Percentiles rank a stretch among this genome's conserved stretches.
phyloP scores from a whole-genome alignment of 2,797 vertebrate species.

The Xiphophorus birchmanni region DNA sequence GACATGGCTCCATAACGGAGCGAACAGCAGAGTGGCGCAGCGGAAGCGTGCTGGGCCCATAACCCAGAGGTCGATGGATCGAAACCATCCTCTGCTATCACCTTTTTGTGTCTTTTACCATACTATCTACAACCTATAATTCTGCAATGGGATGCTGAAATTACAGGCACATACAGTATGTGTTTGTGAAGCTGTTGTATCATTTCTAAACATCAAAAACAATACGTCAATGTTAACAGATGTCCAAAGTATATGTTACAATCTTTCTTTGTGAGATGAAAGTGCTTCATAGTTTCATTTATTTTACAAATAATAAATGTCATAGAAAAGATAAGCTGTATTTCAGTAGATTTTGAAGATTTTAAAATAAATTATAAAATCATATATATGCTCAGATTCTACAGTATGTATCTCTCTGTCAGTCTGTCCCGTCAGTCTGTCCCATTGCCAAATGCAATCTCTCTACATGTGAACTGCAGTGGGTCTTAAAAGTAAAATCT shows the following conservation, averaged over 20 bases:
- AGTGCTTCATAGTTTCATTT: background rate
- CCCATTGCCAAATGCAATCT: background rate
- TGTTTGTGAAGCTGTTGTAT: background rate
- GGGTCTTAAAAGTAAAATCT: background rate
- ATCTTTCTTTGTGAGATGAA: background rate
- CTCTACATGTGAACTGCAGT: background rate
- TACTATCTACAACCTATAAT: background rate
- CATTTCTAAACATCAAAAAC: background rate
- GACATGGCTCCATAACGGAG: rapidly evolving
- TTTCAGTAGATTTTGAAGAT: background rate
- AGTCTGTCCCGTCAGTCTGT: background rate
- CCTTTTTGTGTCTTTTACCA: background rate
- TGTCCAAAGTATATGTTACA: background rate
- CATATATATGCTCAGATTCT: background rate
- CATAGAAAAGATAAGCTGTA: background rate
- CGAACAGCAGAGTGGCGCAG: constrained; percentile 34
- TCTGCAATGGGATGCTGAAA: background rate
- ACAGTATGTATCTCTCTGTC: background rate
- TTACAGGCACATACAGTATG: background rate
- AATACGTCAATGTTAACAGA: background rate
- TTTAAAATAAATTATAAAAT: background rate
- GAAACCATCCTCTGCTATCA: constrained; percentile 77
- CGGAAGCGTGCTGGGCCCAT: constrained; percentile 55
- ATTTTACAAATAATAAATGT: background rate
- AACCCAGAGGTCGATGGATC: constrained; percentile 78